A percentile compares a stretch with the other conserved stretches of the same genome.
phyloP scores from a whole-genome alignment of 2,113 vertebrate genomes.

The Romanogobio albipinnatus region DNA sequence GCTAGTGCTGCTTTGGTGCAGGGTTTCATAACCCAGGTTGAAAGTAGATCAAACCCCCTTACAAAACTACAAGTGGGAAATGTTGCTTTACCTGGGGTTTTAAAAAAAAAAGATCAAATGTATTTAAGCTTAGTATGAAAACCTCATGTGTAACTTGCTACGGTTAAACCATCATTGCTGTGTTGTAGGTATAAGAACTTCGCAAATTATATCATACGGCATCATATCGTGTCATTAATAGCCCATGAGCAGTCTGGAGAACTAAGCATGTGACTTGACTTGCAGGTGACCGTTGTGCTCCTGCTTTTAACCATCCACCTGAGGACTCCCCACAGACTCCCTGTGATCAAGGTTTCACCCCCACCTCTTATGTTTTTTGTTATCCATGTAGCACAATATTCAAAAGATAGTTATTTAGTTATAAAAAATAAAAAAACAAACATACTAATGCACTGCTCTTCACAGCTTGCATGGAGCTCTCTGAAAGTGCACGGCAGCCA shows the following conservation, averaged over 20 bases:
- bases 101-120: background rate
- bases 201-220: background rate
- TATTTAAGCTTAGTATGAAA: background rate
- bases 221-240: background rate
- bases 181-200: background rate
- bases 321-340: constrained; percentile 66
- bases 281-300: constrained; percentile 70
- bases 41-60: background rate
- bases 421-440: background rate
- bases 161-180: background rate
- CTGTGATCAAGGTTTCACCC: constrained; percentile 72
- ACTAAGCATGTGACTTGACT: constrained; percentile 50
- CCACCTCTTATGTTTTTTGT: background rate
- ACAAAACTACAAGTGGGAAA: background rate
- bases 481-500: background rate
- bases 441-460: background rate
- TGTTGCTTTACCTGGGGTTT: background rate
- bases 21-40: too few species aligned
- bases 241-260: background rate
- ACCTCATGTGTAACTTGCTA: background rate
- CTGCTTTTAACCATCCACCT: constrained; percentile 64
- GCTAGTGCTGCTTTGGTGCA: background rate
- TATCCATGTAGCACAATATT: background rate
- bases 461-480: constrained; percentile 37
- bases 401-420: background rate